phyloP scores from a whole-genome alignment of 2,888 invertebrate genomes.

The Neocrepidodera transversa region DNA sequence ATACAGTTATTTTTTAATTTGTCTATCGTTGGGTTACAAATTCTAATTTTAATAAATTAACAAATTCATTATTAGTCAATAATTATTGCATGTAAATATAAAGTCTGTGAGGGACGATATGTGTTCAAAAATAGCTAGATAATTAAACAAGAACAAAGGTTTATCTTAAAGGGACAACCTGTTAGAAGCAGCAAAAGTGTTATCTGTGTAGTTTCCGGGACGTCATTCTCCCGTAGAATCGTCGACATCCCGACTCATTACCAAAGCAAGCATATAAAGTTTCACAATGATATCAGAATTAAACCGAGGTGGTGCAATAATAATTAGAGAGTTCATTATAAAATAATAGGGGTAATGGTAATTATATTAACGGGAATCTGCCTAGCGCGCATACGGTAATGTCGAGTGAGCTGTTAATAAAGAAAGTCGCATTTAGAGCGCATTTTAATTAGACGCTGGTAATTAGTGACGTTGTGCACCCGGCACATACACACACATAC shows the following conservation, averaged over 20 bases:
- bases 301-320: conserved; percentile 38
- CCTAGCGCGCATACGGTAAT: conserved; percentile 35
- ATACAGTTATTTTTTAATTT: too few relatives aligned
- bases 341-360: conserved; percentile 43
- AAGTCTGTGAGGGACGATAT: too few relatives aligned
- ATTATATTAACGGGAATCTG: conserved; percentile 39
- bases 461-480: conserved; percentile 48
- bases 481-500: conserved; percentile 21
- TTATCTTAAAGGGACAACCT: too few relatives aligned
- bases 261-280: conserved; percentile 29
- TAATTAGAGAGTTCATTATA: conserved; percentile 43
- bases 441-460: conserved; percentile 52
- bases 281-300: conserved; percentile 36
- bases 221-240: too few relatives aligned
- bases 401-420: conserved; percentile 45
- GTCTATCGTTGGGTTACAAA: too few relatives aligned
- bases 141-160: too few relatives aligned
- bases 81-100: too few relatives aligned
- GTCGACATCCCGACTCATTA: conserved; percentile 26
- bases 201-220: too few relatives aligned
- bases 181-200: too few relatives aligned
- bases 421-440: conserved; percentile 51
- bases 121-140: too few relatives aligned
- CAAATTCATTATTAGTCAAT: too few relatives aligned
- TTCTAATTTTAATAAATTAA: too few relatives aligned